These are phyloP conservation scores for Gymnodraco acuticeps DNA, from an alignment of 2,797 vertebrate genomes.

Conservation along the genomic window DNA sequence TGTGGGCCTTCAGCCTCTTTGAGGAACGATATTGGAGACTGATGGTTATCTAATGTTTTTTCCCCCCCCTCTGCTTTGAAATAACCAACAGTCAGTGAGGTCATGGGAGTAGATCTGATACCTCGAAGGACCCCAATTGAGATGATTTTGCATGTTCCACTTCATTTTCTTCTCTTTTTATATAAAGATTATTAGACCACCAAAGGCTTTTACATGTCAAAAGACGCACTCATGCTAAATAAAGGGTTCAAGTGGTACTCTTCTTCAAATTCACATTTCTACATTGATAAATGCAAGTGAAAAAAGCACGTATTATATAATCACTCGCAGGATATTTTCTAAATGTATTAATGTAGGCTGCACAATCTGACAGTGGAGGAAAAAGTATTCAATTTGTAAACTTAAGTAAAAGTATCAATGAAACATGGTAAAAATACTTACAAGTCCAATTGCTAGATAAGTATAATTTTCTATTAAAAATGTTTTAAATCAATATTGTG, in stretches of 20 bases:
- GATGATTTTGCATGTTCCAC: constrained; percentile 4
- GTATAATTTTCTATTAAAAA: not conserved
- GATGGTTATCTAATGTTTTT: constrained; percentile 77
- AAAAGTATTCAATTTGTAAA: not conserved
- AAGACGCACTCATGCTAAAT: constrained; percentile 2
- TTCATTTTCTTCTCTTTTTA: constrained; percentile 5
- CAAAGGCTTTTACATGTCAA: not conserved
- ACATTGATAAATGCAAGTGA: constrained; percentile 40
- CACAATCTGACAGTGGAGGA: too few relatives aligned
- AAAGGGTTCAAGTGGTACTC: constrained; percentile 18
- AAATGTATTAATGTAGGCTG: not conserved
- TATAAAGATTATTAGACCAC: constrained; percentile 4
- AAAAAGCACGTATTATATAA: constrained; percentile 33
- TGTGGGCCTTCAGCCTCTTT: constrained; percentile 79
- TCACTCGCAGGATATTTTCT: not conserved
- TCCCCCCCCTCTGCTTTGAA: constrained; percentile 41
- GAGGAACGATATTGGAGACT: constrained; percentile 75
- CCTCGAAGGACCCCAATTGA: constrained; percentile 43
- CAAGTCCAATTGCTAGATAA: not conserved
- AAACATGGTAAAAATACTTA: not conserved
- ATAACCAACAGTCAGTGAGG: constrained; percentile 53
- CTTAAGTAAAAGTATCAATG: not conserved
- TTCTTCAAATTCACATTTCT: constrained; percentile 32
- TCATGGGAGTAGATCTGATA: constrained; percentile 53
- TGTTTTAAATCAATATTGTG: not conserved